Base-by-base conservation (phyloP, 2,888 invertebrate genomes). In the Eurytoma californica region DNA sequence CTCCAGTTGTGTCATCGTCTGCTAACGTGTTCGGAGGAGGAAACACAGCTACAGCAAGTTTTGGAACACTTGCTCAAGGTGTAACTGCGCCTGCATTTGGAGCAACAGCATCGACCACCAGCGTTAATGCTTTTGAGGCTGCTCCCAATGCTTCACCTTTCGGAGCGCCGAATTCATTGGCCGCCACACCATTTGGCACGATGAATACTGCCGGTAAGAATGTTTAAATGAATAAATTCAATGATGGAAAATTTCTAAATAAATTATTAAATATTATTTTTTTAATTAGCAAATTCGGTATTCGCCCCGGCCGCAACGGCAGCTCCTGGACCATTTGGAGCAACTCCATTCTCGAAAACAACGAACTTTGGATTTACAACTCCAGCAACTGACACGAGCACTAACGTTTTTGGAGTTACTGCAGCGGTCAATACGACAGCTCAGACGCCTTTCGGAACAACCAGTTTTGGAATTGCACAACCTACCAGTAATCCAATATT, bases 401-500 rank as follows among this genome's bases (percentile, higher is more conserved):
- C 66, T 2, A 76, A 61, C 7, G 72, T 76, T 0, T 76, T 81
- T n/a, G 82, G 73, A 1, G 18, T 61, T 0, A 20, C 72, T 4
- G n/a, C 63, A 0, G 58, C 61, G 2, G 58, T 66, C 0, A 18
- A 69, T 12, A 86, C 84, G 55, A 84, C 82, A 0, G 82, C 84
- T 4, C 77, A 86, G 5, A 82, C 85, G 2, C 90, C 88, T 69
- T 88, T 88, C 12, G 84, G 84, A 51, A 84, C 84, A 18, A 85
- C 84, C 16, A 84, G 85, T 24, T 90, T 90, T 70, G 86, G 86
- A 0, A 80, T 81, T 28, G 58, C 79, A 2, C 58, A 75, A 1
- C 69, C 79, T n/a, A 24, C 20, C 14, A 24, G 28, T 4, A 60
- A 81, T 78, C 14, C 79, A 1, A 60, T 72, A 7, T 80, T 77